Conservation (phyloP, 2,888 invertebrate species). For the Caenorhabditis zanzibari region DNA sequence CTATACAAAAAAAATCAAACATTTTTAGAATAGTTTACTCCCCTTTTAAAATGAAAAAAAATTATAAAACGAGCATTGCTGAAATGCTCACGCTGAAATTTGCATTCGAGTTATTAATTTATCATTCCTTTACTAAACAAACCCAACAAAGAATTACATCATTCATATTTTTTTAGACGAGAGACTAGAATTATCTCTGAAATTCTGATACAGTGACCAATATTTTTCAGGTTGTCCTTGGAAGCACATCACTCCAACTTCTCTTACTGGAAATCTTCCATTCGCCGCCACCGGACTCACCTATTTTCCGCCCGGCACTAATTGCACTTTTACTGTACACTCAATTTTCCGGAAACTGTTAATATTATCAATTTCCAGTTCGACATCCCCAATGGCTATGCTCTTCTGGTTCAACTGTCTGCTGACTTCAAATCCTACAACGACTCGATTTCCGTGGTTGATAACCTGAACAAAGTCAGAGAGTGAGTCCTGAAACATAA, state of each 20-base stretch:
- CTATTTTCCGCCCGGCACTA: conserved; percentile 9
- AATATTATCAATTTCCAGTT: conserved; percentile 32
- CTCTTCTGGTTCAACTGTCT: conserved; percentile 15
- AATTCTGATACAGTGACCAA: not conserved
- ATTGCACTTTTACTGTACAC: conserved; percentile 36
- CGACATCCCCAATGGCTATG: conserved; percentile 44
- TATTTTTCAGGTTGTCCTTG: conserved; percentile 26
- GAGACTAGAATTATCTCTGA: not conserved
- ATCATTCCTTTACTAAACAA: not conserved
- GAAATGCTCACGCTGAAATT: not conserved
- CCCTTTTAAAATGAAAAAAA: no score
- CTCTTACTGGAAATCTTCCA: conserved; percentile 9
- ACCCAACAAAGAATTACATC: not conserved
- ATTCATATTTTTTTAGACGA: not conserved
- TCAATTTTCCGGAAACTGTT: not conserved
- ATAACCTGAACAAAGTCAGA: conserved; percentile 1
- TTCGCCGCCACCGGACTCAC: not conserved
- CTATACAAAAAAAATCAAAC: no score
- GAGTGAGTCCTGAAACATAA: not conserved
- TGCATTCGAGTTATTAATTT: not conserved
- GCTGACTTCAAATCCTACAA: conserved; percentile 16
- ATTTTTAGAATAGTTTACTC: no score
- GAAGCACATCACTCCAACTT: not conserved
- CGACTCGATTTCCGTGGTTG: conserved; percentile 8
- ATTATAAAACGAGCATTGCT: not conserved